phyloP scores from a whole-genome alignment of 2,113 vertebrate genomes.

The Synchiropus splendidus region DNA sequence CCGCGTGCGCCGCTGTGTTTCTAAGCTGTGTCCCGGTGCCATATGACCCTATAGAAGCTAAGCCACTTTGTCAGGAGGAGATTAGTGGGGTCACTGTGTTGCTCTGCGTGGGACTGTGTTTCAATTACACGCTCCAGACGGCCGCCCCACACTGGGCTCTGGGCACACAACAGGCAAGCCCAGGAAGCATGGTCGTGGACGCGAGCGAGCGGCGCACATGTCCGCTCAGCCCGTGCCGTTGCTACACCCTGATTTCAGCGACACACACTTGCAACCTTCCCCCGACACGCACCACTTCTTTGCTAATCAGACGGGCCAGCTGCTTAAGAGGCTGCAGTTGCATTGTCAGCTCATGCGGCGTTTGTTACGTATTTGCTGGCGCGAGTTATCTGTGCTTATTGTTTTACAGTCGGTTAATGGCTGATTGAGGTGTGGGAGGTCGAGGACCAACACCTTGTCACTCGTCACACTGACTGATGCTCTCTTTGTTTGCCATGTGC shows the following conservation, averaged over 20 bases:
- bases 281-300: slow-evolving; percentile 2
- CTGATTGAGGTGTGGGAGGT: too few species aligned
- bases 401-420: too few species aligned
- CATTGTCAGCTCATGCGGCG: slow-evolving; percentile 18
- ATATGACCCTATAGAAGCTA: slow-evolving; percentile 67
- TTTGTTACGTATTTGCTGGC: slow-evolving; percentile 14
- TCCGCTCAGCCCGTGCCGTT: too few species aligned
- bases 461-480: too few species aligned
- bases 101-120: slow-evolving; percentile 51
- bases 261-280: background rate
- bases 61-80: slow-evolving; percentile 70
- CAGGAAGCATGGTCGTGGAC: slow-evolving; percentile 5
- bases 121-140: slow-evolving; percentile 59
- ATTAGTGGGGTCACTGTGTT: slow-evolving; percentile 68
- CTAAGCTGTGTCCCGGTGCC: slow-evolving; percentile 59
- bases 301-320: slow-evolving; percentile 17
- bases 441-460: too few species aligned
- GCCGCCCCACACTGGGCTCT: slow-evolving; percentile 40
- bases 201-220: slow-evolving; percentile 8
- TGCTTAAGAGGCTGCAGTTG: slow-evolving; percentile 26
- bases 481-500: too few species aligned
- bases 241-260: background rate
- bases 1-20: slow-evolving; percentile 28
- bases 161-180: slow-evolving; percentile 4
- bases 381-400: slow-evolving; percentile 1